Conservation (phyloP, 2,888 invertebrate genomes). For the Hecatera dysodea region DNA sequence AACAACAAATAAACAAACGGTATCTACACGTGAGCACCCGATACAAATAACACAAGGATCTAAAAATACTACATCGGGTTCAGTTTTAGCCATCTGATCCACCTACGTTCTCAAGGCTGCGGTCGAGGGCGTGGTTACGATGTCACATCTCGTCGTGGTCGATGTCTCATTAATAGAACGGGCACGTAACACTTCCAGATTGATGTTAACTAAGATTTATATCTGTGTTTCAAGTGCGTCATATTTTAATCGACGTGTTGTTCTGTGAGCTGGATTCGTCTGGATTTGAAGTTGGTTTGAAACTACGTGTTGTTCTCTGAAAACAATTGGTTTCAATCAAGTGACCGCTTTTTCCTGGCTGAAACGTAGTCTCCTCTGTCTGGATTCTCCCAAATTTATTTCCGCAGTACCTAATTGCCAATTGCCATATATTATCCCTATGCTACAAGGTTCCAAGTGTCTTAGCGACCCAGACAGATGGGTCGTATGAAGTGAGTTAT, state of each 20-base stretch:
- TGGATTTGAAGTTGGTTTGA: slow-evolving; percentile 6
- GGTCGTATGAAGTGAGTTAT: neutral
- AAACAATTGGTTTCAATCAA: slow-evolving; percentile 39
- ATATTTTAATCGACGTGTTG: slow-evolving; percentile 47
- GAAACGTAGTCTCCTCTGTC: neutral
- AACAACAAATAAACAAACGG: slow-evolving; percentile 44
- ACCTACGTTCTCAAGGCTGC: slow-evolving; percentile 54
- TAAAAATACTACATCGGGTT: slow-evolving; percentile 57
- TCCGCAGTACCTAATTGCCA: neutral
- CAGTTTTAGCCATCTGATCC: slow-evolving; percentile 51
- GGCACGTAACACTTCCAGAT: slow-evolving; percentile 37
- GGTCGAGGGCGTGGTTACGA: slow-evolving; percentile 60
- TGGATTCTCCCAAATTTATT: neutral
- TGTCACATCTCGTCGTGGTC: slow-evolving; percentile 50
- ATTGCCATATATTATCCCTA: neutral
- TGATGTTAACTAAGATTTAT: slow-evolving; percentile 18
- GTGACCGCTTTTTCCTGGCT: neutral
- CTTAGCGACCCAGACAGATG: neutral
- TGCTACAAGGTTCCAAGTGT: neutral
- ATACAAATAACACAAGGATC: slow-evolving; percentile 55
- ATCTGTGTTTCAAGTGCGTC: slow-evolving; percentile 41
- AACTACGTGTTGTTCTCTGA: neutral
- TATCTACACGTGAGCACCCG: slow-evolving; percentile 42
- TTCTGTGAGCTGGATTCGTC: slow-evolving; percentile 39
- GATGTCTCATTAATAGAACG: slow-evolving; percentile 39